Conservation (phyloP, 2,888 invertebrate genomes). For the Hybos culiciformis region DNA sequence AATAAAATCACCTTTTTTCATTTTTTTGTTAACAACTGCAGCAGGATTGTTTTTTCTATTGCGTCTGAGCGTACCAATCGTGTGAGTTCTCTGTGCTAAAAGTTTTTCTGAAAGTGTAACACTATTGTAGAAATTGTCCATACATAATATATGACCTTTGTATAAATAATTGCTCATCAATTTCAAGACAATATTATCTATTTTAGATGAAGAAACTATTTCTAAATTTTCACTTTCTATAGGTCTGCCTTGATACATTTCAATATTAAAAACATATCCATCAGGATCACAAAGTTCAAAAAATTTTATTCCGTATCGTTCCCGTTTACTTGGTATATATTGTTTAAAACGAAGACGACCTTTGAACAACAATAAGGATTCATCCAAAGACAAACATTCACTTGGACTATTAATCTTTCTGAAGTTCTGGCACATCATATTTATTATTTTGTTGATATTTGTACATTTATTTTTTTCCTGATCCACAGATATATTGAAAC, state of each 20-base stretch:
- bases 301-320: neutral
- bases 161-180: conserved; percentile 8
- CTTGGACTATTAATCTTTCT: neutral
- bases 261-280: neutral
- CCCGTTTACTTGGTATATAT: neutral
- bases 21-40: neutral
- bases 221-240: neutral
- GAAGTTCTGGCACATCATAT: neutral
- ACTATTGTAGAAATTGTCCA: conserved; percentile 21
- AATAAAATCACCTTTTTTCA: conserved; percentile 14
- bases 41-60: conserved; percentile 15
- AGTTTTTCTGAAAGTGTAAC: conserved; percentile 15
- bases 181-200: neutral
- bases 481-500: too few relatives aligned
- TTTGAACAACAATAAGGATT: neutral
- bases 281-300: neutral
- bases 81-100: conserved; percentile 15
- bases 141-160: conserved; percentile 20
- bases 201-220: neutral
- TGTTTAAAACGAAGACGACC: neutral
- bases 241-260: neutral
- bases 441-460: too few relatives aligned
- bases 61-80: conserved; percentile 16
- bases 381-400: neutral
- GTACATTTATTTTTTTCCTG: too few relatives aligned